Conservation (phyloP, 2,888 invertebrate genomes). For the Sinelater perroti region DNA sequence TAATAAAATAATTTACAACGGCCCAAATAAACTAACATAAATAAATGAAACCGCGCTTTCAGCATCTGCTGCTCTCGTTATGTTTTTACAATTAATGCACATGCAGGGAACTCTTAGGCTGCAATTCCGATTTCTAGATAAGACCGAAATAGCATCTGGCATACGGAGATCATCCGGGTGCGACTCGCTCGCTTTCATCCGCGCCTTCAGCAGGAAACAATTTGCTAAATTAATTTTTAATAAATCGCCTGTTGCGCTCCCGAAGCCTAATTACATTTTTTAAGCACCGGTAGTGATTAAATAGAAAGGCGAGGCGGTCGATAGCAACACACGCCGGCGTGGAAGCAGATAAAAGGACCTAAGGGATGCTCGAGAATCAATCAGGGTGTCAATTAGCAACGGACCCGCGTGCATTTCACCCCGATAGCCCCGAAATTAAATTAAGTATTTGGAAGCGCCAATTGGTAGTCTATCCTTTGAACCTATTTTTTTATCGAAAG, state of each 20-base stretch:
- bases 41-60: no score
- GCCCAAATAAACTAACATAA: no score
- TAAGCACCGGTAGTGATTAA: background rate
- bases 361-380: constrained; percentile 52
- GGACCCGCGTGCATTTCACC: constrained; percentile 46
- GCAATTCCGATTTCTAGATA: background rate
- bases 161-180: background rate
- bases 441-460: constrained; percentile 45
- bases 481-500: constrained; percentile 33
- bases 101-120: background rate
- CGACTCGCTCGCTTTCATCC: background rate
- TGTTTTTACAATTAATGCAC: no score
- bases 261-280: background rate
- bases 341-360: constrained; percentile 44
- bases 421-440: constrained; percentile 49
- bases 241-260: background rate
- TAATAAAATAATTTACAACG: no score
- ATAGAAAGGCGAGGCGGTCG: background rate
- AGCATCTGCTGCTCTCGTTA: no score
- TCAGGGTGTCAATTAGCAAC: constrained; percentile 55
- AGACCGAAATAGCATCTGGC: background rate
- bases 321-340: constrained; percentile 7
- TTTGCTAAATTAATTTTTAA: background rate
- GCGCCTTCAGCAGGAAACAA: background rate
- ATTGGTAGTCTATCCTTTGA: constrained; percentile 47